phyloP scores from a whole-genome alignment of 2,888 invertebrate species.

The Noctua pronuba region DNA sequence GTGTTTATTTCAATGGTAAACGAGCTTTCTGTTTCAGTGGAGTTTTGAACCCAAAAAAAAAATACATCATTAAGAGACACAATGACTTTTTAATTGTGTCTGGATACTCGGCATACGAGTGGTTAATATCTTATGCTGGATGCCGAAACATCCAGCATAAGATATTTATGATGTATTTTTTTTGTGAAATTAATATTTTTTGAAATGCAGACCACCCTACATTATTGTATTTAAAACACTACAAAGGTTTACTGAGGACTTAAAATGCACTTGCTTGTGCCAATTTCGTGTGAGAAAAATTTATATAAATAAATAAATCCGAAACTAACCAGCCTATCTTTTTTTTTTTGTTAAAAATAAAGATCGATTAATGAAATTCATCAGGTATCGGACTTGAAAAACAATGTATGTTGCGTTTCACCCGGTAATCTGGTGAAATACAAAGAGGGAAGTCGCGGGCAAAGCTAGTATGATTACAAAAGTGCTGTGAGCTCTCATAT shows the following conservation, averaged over 20 bases:
- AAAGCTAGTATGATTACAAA: not conserved
- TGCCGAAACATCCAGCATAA: constrained; percentile 12
- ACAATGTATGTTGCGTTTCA: not conserved
- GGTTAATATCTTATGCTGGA: no score
- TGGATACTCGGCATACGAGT: no score
- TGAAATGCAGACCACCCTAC: not conserved
- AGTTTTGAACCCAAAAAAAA: constrained; percentile 15
- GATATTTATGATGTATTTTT: not conserved
- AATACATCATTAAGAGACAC: no score
- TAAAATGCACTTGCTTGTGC: not conserved
- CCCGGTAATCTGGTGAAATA: not conserved
- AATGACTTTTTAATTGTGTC: no score
- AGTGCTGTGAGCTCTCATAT: not conserved
- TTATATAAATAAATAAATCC: not conserved
- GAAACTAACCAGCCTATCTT: not conserved
- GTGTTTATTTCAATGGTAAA: constrained; percentile 16
- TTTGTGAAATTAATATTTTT: not conserved
- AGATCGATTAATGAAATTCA: not conserved
- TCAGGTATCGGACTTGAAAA: not conserved
- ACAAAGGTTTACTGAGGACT: not conserved
- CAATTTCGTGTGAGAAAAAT: not conserved
- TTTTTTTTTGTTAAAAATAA: not conserved
- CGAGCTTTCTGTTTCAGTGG: constrained; percentile 15
- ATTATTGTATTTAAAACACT: not conserved
- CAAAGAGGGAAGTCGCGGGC: not conserved